Conservation (phyloP, 1,140 invertebrate species). For the Atta cephalotes region DNA sequence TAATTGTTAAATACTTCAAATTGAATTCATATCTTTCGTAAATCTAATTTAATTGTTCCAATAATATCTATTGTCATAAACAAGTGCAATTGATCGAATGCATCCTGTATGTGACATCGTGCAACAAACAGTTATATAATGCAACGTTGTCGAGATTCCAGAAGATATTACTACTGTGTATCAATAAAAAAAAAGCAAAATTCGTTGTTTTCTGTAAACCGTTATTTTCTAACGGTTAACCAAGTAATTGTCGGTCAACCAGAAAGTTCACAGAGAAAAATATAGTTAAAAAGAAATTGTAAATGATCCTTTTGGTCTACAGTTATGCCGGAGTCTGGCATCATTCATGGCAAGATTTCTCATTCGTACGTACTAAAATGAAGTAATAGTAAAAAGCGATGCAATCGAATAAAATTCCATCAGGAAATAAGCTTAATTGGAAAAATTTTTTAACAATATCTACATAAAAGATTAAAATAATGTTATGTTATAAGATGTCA, state of each 20-base stretch:
- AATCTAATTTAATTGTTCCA: not conserved
- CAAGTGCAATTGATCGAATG: not conserved
- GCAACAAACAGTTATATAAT: constrained; percentile 3
- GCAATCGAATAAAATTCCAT: not conserved
- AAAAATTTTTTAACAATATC: not conserved
- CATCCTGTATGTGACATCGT: not conserved
- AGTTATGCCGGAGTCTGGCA: not conserved
- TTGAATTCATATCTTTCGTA: not conserved
- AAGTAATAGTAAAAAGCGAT: constrained; percentile 22
- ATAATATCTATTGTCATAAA: not conserved
- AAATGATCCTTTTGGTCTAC: constrained; percentile 17
- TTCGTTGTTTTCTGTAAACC: constrained; percentile 5
- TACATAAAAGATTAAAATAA: not conserved
- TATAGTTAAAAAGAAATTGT: constrained; percentile 20
- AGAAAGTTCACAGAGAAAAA: constrained; percentile 2
- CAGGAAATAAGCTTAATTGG: not conserved
- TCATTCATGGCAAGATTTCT: not conserved
- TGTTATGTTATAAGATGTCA: not conserved
- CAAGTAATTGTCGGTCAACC: constrained; percentile 20
- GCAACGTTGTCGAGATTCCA: not conserved
- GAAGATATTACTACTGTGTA: not conserved
- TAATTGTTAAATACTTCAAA: not conserved
- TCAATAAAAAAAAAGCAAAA: not conserved
- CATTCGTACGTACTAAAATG: not conserved
- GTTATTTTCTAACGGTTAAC: constrained; percentile 27